A percentile compares a stretch with the other conserved stretches of the same genome.
Evolutionary conservation across 2,113 vertebrate genomes (phyloP).

Genomic region (Petromus typicus): DNA sequence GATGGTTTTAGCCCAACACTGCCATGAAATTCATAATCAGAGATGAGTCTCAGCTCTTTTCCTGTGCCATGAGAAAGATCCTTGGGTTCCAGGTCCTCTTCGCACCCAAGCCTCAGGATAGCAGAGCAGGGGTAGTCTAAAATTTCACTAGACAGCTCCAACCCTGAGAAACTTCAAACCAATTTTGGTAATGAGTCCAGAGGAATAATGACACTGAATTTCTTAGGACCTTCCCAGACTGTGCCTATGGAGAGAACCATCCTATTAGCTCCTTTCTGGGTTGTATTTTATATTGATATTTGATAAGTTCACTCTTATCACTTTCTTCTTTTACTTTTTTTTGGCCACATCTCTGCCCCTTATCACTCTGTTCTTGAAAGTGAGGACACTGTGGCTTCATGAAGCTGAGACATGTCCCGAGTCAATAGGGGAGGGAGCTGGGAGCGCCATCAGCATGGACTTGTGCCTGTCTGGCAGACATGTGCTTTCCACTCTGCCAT

Average conservation of each 20-base stretch:
- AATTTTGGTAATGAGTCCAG: background rate
- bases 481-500: slow-evolving; percentile 45
- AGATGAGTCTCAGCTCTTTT: background rate
- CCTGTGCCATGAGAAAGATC: background rate
- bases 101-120: background rate
- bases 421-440: background rate
- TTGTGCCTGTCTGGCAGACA: background rate
- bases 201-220: background rate
- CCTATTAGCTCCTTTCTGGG: background rate
- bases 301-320: background rate
- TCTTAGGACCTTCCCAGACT: background rate
- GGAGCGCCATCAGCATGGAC: background rate
- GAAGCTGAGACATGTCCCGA: background rate
- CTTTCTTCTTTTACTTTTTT: too few species aligned
- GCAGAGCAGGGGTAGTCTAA: background rate
- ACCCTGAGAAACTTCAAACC: background rate
- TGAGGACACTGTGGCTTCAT: background rate
- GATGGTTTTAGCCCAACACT: background rate
- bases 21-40: background rate
- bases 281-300: background rate
- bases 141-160: background rate
- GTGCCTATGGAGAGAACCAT: background rate
- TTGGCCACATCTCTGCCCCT: too few species aligned
- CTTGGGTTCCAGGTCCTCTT: background rate
- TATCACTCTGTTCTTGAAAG: background rate